Conservation (phyloP, 2,113 vertebrate genomes). For the Uria aalge region DNA sequence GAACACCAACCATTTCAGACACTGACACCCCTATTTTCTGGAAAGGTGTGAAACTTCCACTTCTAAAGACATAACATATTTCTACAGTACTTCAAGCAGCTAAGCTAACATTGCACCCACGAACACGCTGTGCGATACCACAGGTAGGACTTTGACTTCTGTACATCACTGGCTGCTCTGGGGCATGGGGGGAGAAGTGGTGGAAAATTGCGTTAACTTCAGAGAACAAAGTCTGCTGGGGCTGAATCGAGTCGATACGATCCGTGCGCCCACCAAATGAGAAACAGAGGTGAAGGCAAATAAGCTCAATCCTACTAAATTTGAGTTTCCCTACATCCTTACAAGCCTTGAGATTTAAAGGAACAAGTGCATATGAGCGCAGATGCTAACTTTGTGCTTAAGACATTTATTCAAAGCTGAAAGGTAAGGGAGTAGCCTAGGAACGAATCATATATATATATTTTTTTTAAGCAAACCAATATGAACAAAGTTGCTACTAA, state of each 20-base stretch:
- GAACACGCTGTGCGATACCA: constrained; percentile 25
- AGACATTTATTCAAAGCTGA: not conserved
- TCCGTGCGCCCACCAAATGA: not conserved
- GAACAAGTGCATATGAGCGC: not conserved
- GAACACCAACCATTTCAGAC: not conserved
- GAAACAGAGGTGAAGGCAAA: not conserved
- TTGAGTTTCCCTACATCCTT: not conserved
- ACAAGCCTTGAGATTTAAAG: constrained; percentile 1
- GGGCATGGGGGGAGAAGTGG: not conserved
- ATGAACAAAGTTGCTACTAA: not conserved
- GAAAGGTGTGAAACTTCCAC: not conserved
- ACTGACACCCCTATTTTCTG: not conserved
- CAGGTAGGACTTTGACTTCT: constrained; percentile 35
- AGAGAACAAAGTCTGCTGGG: not conserved
- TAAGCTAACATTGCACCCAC: constrained; percentile 8
- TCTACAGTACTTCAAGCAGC: constrained; percentile 1
- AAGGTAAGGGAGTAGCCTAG: not conserved
- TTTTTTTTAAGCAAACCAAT: not conserved
- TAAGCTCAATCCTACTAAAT: not conserved
- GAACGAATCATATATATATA: not conserved
- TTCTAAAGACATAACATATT: not conserved
- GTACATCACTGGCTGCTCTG: not conserved
- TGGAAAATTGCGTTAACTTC: not conserved
- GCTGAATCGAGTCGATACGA: not conserved
- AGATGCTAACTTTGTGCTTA: constrained; percentile 11